Evolutionary conservation across 1,140 invertebrate genomes (phyloP), one percentile per base, ranked within the genome.

Genomic region (Bombus turneri): DNA sequence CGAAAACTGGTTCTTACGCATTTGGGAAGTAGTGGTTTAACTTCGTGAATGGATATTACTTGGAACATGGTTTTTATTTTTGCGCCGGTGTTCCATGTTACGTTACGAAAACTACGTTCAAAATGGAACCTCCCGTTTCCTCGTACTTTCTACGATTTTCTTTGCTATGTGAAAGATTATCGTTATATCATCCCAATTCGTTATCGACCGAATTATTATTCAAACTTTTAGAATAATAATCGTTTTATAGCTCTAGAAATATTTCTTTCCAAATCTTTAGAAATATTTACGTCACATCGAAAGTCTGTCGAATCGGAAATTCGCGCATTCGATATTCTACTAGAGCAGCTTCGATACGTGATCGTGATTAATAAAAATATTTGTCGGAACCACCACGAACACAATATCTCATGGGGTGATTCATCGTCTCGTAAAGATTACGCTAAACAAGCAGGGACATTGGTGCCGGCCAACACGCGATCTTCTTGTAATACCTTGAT

Each of bases 401-500:
- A 0, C 47, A 37, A 18, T 34, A 37, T 37, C 25, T 34, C 41
- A 3, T n/a, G 25, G 43, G 9, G 34, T 82, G 41, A 75, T 82
- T 82, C 75, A 76, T 76, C 72, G 57, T 25, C 15, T 22, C 73
- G 73, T 10, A 31, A 68, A 68, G 81, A 43, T 83, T 66, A 66
- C 34, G 72, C 59, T 76, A 66, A 83, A 66, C 18, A 83, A 76
- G 62, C 59, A 37, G 37, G 73, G 47, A 77, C 41, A 68, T 57
- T 41, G 62, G 25, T 25, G 39, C 28, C 10, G 2, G 28, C 59
- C 53, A 83, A 71, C 76, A 79, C 82, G 82, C 75, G 76, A 85
- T 79, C 53, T 72, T 64, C 53, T 37, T 47, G 66, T 39, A 85
- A 85, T 57, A 80, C 77, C 68, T 80, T 53, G 66, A 85, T 80